Conservation (phyloP, 2,113 vertebrate species). For the Vulpes ferrilata region DNA sequence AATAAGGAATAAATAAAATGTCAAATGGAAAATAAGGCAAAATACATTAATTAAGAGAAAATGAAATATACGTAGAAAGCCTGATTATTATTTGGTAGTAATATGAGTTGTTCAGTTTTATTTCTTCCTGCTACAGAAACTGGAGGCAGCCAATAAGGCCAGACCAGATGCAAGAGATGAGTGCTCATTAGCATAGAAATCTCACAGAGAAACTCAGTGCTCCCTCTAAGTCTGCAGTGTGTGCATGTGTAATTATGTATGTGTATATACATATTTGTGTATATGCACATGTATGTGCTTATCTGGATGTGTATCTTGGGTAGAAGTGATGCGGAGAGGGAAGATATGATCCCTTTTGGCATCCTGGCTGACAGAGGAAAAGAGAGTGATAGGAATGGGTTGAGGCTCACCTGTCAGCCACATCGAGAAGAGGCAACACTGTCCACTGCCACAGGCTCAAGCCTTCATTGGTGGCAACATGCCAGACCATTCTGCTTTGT, state of each 20-base stretch:
- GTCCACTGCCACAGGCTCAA: slow-evolving; percentile 92
- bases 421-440: slow-evolving; percentile 90
- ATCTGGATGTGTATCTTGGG: not conserved
- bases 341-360: no score
- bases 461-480: slow-evolving; percentile 84
- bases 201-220: not conserved
- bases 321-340: not conserved
- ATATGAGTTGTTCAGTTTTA: not conserved
- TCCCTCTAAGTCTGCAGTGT: not conserved
- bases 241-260: no score
- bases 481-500: slow-evolving; percentile 91
- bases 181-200: not conserved
- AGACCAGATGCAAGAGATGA: not conserved
- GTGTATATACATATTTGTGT: rapidly evolving
- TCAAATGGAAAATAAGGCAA: not conserved
- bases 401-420: slow-evolving; percentile 93
- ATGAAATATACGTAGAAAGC: not conserved
- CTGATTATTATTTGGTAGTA: not conserved
- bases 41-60: slow-evolving; percentile 26
- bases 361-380: not conserved
- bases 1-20: not conserved
- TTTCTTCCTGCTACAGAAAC: not conserved
- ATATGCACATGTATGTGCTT: not conserved
- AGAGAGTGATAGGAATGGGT: not conserved
- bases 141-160: not conserved